Evolutionary conservation across 2,113 vertebrate species (phyloP), one percentile per base, ranked within the genome.

Genomic region (Anarrhichthys ocellatus): DNA sequence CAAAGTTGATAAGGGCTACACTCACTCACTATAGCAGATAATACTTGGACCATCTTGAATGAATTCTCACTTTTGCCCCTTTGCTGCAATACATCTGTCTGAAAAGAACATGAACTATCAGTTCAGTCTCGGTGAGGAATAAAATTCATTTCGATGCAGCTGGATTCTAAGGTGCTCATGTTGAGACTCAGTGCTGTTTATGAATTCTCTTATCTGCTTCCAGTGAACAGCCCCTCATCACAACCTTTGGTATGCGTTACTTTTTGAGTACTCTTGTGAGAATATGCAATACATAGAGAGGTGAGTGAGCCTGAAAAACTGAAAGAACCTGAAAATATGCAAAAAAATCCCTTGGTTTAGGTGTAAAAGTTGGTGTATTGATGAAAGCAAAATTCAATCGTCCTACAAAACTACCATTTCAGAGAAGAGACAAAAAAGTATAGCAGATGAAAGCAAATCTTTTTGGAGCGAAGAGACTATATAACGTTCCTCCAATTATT

Each of bases 31-130:
- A 62, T 56, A 82, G 78, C 68, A 86, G 83, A 78, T 87, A 88
- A 85, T 89, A 85, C 83, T 74, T 69, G 62, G 62, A 67, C 87
- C 74, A 69, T 76, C 79, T 82, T 87, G 78, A 87, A 90, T 88
- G 81, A 56, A 86, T 88, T 86, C 64, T 73, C 78, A 40, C 58
- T 84, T 87, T 78, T 68, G 58, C 81, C 38, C 80, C 61, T 64
- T 63, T 85, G 59, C 80, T 73, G 70, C 72, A 24, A 48, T 73
- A 76, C 80, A 82, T 76, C 72, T 68, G 48, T 84, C 70, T 76
- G 74, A 89, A 75, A 69, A 76, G 72, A 90, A 78, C 78, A 80
- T 59, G 74, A 83, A 48, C 15, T 42, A 76, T 89, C 76, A 64
- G 65, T 74, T 90, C 64, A 76, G 85, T 78, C 67, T 59, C 52